Conservation (phyloP, 2,797 vertebrate genomes). For the Pseudochirops cupreus region DNA sequence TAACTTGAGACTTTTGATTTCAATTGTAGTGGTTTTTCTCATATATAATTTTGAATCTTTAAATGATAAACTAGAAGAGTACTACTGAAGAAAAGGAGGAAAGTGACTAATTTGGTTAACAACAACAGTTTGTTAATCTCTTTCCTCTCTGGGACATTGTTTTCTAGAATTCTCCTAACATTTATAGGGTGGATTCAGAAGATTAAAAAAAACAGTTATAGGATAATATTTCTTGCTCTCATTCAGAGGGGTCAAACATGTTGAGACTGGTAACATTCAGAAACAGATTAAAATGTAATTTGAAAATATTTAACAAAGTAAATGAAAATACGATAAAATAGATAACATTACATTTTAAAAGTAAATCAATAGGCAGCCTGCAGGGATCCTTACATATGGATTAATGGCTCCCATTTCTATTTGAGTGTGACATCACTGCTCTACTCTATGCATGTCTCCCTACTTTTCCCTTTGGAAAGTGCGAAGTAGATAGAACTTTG, state of each 20-base stretch:
- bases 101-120: background rate
- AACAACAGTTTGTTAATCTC: background rate
- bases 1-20: background rate
- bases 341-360: background rate
- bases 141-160: background rate
- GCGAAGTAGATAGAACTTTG: background rate
- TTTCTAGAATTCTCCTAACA: background rate
- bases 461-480: background rate
- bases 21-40: background rate
- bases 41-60: background rate
- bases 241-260: background rate
- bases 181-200: background rate
- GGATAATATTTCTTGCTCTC: background rate
- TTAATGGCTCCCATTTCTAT: background rate
- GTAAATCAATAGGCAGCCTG: background rate
- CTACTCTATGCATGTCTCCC: conserved; percentile 9
- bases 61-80: background rate
- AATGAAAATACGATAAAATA: background rate
- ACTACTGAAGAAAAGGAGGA: background rate
- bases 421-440: background rate
- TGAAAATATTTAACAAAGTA: background rate
- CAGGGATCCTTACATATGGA: background rate
- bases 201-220: conserved; percentile 42
- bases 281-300: background rate
- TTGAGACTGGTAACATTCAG: background rate